A percentile compares a stretch with the other conserved stretches of the same genome.
Conservation (phyloP, 2,113 vertebrate genomes). For the Sylvia atricapilla region DNA sequence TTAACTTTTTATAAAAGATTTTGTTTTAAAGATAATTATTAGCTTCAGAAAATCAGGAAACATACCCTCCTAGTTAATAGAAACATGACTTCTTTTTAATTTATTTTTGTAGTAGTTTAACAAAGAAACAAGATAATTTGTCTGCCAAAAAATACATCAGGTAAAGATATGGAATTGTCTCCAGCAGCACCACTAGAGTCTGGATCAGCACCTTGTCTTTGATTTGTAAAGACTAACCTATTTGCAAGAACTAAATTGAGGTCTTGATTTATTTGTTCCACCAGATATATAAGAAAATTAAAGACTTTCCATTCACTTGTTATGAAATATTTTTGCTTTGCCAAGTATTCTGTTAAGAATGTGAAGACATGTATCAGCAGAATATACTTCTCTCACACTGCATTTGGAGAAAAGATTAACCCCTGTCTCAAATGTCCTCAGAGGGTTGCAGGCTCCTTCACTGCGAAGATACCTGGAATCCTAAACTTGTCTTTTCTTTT, state of each 20-base stretch:
- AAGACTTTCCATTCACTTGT: neutral
- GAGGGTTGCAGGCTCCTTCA: neutral
- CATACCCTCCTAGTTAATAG: neutral
- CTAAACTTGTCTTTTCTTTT: neutral
- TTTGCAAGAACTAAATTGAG: neutral
- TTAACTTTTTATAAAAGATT: neutral
- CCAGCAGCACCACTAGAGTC: neutral
- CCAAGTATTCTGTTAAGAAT: neutral
- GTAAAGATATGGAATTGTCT: neutral
- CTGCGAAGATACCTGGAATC: neutral
- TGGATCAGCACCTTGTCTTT: neutral
- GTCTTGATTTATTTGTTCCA: neutral
- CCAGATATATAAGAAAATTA: neutral
- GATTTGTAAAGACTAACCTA: neutral
- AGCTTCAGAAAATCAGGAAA: neutral
- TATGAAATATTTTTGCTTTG: neutral
- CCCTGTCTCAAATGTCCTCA: neutral
- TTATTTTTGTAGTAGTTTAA: neutral
- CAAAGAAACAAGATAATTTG: neutral
- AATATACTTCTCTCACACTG: neutral
- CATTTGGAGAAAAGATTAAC: neutral
- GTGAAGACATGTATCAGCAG: neutral
- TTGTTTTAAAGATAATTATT: neutral
- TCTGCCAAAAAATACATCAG: neutral
- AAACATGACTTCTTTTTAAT: neutral